phyloP scores from a whole-genome alignment of 2,888 invertebrate genomes.

The Stenurella melanura region DNA sequence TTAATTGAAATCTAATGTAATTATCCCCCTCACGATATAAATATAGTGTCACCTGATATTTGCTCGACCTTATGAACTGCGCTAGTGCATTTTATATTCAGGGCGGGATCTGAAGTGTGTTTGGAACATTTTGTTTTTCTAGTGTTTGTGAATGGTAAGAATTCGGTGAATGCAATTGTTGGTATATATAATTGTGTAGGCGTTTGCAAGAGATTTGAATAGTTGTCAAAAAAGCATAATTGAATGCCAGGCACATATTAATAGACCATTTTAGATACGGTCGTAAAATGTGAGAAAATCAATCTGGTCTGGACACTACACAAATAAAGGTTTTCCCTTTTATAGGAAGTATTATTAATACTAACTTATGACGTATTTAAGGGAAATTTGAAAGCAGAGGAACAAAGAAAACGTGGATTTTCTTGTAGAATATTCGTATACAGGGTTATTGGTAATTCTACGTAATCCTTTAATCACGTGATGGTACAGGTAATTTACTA shows the following conservation, averaged over 20 bases:
- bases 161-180: not conserved
- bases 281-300: not conserved
- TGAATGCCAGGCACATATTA: not conserved
- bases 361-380: too few relatives aligned
- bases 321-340: not conserved
- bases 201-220: not conserved
- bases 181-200: not conserved
- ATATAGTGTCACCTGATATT: constrained; percentile 13
- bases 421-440: too few relatives aligned
- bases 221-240: not conserved
- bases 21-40: not conserved
- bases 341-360: too few relatives aligned
- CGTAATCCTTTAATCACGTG: too few relatives aligned
- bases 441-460: too few relatives aligned
- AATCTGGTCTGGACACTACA: not conserved
- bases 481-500: too few relatives aligned
- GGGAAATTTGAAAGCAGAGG: too few relatives aligned
- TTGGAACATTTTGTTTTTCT: not conserved
- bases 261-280: not conserved
- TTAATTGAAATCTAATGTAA: constrained; percentile 22
- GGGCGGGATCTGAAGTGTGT: not conserved
- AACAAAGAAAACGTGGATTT: too few relatives aligned
- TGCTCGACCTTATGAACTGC: not conserved
- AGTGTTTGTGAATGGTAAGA: not conserved
- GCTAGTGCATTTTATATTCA: not conserved